phyloP scores from a whole-genome alignment of 2,113 vertebrate species.

The Sylvilagus bachmani region DNA sequence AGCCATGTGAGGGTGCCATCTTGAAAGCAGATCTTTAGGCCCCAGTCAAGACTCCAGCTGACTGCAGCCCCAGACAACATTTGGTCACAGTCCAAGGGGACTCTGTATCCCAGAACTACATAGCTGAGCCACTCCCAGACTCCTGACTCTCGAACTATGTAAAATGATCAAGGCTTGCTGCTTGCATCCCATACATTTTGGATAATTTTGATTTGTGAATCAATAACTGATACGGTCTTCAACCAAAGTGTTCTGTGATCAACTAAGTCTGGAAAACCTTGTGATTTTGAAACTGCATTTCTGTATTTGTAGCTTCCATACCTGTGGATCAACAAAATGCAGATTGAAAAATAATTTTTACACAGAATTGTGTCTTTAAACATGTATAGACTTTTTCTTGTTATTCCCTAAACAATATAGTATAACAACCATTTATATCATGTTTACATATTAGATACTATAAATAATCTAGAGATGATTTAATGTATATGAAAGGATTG shows the following conservation, averaged over 20 bases:
- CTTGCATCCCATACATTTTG: background rate
- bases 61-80: background rate
- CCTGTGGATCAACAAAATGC: background rate
- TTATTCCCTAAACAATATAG: background rate
- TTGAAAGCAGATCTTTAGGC: background rate
- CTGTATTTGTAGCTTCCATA: background rate
- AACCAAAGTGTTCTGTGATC: slow-evolving; percentile 36
- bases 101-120: background rate
- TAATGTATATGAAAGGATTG: background rate
- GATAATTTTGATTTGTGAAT: background rate
- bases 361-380: background rate
- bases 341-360: background rate
- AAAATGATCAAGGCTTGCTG: slow-evolving; percentile 6
- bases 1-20: background rate
- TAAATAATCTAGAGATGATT: background rate
- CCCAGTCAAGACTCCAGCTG: background rate
- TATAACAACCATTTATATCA: background rate
- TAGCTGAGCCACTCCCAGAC: background rate
- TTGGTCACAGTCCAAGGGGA: background rate
- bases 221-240: background rate
- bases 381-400: background rate
- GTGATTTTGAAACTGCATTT: background rate
- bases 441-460: background rate
- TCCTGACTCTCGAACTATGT: background rate
- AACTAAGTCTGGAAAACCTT: background rate